Evolutionary conservation across 2,797 vertebrate genomes (phyloP).

Genomic region (Cyprinodon diabolis): DNA sequence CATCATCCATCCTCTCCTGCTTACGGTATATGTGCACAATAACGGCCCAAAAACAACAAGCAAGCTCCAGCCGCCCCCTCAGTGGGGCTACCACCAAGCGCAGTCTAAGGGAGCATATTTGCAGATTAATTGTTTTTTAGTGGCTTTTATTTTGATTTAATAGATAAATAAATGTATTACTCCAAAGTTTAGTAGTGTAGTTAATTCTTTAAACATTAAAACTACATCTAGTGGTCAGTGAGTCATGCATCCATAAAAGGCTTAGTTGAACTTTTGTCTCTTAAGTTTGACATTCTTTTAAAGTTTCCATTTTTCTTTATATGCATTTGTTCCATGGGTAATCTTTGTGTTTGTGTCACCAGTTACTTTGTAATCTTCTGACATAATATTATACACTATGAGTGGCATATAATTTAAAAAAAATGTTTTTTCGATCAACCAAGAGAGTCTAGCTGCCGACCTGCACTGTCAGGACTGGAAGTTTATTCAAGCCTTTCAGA

Average conservation of each 20-base stretch:
- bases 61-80: conserved; percentile 24
- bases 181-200: neutral
- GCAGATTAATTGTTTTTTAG: conserved; percentile 50
- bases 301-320: neutral
- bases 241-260: neutral
- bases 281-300: neutral
- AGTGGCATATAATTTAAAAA: too few species aligned
- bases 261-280: neutral
- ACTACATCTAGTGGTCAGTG: neutral
- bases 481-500: too few species aligned
- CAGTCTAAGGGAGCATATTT: conserved; percentile 21
- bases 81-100: conserved; percentile 41
- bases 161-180: neutral
- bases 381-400: too few species aligned
- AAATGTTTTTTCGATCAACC: too few species aligned
- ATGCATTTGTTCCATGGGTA: neutral
- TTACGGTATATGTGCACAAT: conserved; percentile 33
- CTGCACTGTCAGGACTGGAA: too few species aligned
- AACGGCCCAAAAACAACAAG: conserved; percentile 26
- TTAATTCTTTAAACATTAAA: neutral
- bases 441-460: too few species aligned
- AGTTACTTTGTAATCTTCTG: too few species aligned
- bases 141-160: conserved; percentile 7
- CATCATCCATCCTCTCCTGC: conserved; percentile 52
- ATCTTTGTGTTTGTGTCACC: neutral